Conservation (phyloP, 2,113 vertebrate species). For the Ceyx cyanopectus region DNA sequence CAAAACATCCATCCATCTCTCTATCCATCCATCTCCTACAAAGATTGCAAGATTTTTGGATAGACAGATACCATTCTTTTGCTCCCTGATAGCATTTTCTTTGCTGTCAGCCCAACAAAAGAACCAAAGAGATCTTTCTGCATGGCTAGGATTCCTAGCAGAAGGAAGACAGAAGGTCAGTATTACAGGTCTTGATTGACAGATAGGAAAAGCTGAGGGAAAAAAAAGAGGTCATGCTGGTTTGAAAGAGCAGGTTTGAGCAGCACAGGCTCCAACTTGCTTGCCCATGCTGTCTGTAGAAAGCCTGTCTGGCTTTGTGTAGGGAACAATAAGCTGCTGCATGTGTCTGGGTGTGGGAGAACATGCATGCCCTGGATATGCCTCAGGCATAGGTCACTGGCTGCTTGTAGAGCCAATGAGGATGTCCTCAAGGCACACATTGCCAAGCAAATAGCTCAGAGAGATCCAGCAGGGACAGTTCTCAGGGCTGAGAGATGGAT, state of each 20-base stretch:
- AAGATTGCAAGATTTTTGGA: neutral
- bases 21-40: neutral
- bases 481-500: neutral
- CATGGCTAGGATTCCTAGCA: neutral
- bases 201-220: neutral
- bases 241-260: constrained; percentile 12
- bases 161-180: neutral
- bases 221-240: neutral
- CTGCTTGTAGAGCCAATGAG: neutral
- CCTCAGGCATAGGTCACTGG: neutral
- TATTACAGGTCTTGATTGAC: neutral
- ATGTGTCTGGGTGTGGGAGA: neutral
- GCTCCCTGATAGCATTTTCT: neutral
- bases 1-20: neutral
- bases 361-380: neutral
- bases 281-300: neutral
- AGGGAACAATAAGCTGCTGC: neutral
- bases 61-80: neutral
- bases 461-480: neutral
- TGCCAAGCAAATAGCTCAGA: neutral
- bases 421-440: neutral
- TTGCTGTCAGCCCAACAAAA: neutral
- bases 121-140: neutral
- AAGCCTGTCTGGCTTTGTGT: neutral
- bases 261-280: neutral